Conservation (phyloP, 2,888 invertebrate species). For the Diloba caeruleocephala region DNA sequence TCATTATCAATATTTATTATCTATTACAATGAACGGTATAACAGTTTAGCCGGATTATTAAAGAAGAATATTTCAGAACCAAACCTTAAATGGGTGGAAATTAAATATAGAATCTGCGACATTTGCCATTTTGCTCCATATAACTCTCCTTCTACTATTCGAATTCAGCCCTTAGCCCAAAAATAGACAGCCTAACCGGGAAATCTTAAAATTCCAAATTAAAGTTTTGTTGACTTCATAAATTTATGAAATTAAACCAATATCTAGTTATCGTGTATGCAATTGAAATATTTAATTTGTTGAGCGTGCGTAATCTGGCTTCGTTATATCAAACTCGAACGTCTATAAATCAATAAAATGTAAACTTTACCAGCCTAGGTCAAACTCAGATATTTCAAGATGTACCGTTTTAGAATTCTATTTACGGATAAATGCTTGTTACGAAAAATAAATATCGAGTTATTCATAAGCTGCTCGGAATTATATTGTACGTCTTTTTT, state of each 20-base stretch:
- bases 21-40: too few species aligned
- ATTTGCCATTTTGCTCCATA: conserved; percentile 10
- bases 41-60: too few species aligned
- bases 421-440: conserved; percentile 23
- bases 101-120: neutral
- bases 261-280: conserved; percentile 5
- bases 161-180: neutral
- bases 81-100: neutral
- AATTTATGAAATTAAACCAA: conserved; percentile 5
- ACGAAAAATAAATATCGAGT: conserved; percentile 22
- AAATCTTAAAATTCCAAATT: too few species aligned
- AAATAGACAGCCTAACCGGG: too few species aligned
- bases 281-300: conserved; percentile 10
- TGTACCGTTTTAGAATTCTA: conserved; percentile 41
- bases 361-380: conserved; percentile 46
- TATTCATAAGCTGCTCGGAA: conserved; percentile 9
- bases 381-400: conserved; percentile 39
- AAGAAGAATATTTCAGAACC: neutral
- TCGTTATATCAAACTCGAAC: conserved; percentile 23
- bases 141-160: neutral
- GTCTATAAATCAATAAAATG: conserved; percentile 48
- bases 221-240: conserved; percentile 2
- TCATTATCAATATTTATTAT: too few species aligned
- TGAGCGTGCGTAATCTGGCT: conserved; percentile 4
- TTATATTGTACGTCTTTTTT: conserved; percentile 8